A percentile compares a stretch with the other conserved stretches of the same genome.
phyloP scores from a whole-genome alignment of 2,797 vertebrate species.

The Hippopotamyrus pictus region DNA sequence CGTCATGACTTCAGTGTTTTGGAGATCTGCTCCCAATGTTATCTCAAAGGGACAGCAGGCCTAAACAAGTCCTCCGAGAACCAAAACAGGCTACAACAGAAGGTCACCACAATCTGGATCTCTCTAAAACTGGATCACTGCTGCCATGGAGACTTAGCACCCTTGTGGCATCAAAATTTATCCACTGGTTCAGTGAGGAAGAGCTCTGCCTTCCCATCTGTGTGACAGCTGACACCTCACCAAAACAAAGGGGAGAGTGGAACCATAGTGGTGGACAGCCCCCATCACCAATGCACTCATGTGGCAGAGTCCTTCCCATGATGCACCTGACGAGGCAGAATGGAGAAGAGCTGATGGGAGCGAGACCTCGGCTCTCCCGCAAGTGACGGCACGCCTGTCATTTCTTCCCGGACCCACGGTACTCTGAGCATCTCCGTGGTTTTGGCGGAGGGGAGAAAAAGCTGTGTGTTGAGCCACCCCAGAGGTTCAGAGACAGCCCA shows the following conservation, averaged over 20 bases:
- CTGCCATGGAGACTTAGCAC: not conserved
- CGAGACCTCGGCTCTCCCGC: not conserved
- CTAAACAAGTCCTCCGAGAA: not conserved
- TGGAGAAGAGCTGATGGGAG: slow-evolving; percentile 8
- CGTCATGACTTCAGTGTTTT: not conserved
- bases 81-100: not conserved
- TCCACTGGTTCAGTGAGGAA: not conserved
- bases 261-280: not conserved
- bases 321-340: slow-evolving; percentile 33
- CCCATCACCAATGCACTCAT: not conserved
- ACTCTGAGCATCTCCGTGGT: slow-evolving; percentile 7
- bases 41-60: not conserved
- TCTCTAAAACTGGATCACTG: not conserved
- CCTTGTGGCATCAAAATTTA: not conserved
- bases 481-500: not conserved
- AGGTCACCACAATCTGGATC: not conserved
- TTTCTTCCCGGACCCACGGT: not conserved
- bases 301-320: slow-evolving; percentile 4
- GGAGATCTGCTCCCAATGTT: not conserved
- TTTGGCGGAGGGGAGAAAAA: not conserved
- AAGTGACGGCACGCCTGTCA: slow-evolving; percentile 13
- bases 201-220: not conserved
- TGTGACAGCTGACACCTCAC: not conserved
- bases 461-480: not conserved
- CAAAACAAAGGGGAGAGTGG: not conserved